These are phyloP conservation scores for Homalodisca vitripennis DNA, from an alignment of 1,140 invertebrate genomes.

Conservation along the genomic window DNA sequence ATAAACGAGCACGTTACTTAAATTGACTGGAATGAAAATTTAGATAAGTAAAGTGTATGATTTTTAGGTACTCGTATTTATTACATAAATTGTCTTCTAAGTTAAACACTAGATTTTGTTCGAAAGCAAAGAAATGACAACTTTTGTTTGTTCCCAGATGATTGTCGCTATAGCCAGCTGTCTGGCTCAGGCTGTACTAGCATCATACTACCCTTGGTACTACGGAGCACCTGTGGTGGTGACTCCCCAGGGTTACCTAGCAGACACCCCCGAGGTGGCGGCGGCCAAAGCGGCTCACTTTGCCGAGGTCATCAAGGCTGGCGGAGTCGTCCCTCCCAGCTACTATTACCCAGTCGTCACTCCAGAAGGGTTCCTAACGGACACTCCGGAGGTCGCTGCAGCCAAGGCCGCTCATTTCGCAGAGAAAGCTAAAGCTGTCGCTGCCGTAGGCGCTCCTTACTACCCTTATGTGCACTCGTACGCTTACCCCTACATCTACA, in stretches of 20 bases:
- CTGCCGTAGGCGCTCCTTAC: conserved; percentile 44
- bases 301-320: background rate
- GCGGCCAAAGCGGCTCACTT: conserved; percentile 11
- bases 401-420: conserved; percentile 58
- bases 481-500: conserved; percentile 47
- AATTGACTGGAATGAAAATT: too few species aligned
- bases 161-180: conserved; percentile 5
- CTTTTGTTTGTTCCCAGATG: background rate
- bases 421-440: conserved; percentile 53
- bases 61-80: too few species aligned
- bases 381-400: conserved; percentile 59
- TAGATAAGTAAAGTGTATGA: too few species aligned
- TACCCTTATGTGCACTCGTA: too few species aligned
- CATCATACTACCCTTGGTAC: conserved; percentile 12
- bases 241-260: background rate
- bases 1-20: too few species aligned
- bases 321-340: background rate
- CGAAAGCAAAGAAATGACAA: too few species aligned
- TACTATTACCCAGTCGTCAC: conserved; percentile 20
- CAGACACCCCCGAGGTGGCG: conserved; percentile 10
- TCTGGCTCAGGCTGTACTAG: conserved; percentile 17
- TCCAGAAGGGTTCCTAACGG: conserved; percentile 46
- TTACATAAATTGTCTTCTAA: too few species aligned
- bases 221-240: background rate
- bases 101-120: too few species aligned